Base-by-base conservation (phyloP, 2,888 invertebrate species). In the Pseudococcus longispinus region DNA sequence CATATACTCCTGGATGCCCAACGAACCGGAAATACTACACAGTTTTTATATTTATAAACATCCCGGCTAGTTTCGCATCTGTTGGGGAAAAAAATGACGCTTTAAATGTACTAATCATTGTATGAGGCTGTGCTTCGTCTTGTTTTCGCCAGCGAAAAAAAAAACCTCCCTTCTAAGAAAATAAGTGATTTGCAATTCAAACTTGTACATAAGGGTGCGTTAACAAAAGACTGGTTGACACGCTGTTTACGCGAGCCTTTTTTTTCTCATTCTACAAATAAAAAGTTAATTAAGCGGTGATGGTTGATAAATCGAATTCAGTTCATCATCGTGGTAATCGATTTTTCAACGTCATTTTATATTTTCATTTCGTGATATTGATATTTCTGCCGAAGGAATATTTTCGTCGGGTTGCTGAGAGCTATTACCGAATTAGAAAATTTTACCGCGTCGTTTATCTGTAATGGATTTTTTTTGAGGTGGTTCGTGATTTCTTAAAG, bases 161-260 rank as follows among this genome's bases (percentile, higher is more conserved):
- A 70, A 37, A 15, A 4, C 32, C 6, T 11, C 77, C 77, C 29
- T 70, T 29, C 29, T 29, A 77, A 77, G 77, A 77, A 77, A 77
- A 77, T 77, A 42, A 29, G 77, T 42, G 77, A 77, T 77, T 77
- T 77, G 77, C 77, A 77, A 77, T 77, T 77, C 42, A 77, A 77
- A 77, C 77, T 77, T 77, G 77, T 77, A 77, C 77, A 77, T 42
- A 77, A 77, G 77, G 77, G 77, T 77, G 77, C 77, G 77, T 77
- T 77, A 77, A 77, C 77, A 77, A 77, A 77, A 77, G 77, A 77
- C 77, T 42, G 20, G 37, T 77, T 77, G 77, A 77, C 77, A 77
- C 77, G 77, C 32, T 77, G 77, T 77, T 77, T 77, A 77, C 77
- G 77, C 77, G 60, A 60, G 77, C 77, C 20, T 77, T 29, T 74